Conservation (phyloP, 2,797 vertebrate genomes). For the Arctocebus calabarensis region DNA sequence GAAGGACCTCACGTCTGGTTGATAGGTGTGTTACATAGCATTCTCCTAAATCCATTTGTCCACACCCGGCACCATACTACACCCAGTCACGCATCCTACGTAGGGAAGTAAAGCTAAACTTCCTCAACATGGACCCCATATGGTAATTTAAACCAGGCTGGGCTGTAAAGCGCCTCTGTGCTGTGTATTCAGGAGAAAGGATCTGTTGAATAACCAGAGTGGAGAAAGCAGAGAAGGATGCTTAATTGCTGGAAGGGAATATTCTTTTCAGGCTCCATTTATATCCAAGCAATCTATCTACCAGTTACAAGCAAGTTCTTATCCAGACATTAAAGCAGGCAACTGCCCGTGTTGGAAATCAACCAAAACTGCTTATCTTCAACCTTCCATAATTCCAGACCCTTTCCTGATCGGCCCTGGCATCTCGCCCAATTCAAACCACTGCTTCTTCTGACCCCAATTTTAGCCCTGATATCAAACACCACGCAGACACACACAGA, state of each 20-base stretch:
- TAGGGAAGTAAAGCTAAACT: neutral
- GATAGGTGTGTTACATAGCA: neutral
- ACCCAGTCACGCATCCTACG: neutral
- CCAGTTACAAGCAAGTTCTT: constrained; percentile 72
- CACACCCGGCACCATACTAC: neutral
- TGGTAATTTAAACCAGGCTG: neutral
- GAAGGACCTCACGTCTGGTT: neutral
- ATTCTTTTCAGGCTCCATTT: constrained; percentile 70
- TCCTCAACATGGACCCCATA: neutral
- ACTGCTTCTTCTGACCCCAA: neutral
- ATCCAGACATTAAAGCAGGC: constrained; percentile 66
- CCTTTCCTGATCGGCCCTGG: constrained; percentile 41
- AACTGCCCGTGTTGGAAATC: constrained; percentile 58
- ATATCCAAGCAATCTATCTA: constrained; percentile 65
- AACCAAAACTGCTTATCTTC: constrained; percentile 69
- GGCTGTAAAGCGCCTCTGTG: neutral
- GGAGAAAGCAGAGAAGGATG: neutral
- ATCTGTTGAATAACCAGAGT: constrained; percentile 5
- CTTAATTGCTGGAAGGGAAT: constrained; percentile 63
- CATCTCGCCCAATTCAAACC: constrained; percentile 45
- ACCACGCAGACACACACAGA: neutral
- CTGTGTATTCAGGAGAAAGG: neutral
- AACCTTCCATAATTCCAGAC: constrained; percentile 32
- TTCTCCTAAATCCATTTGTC: neutral
- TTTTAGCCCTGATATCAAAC: constrained; percentile 21